Evolutionary conservation across 1,140 invertebrate species (phyloP).

Genomic region (Penaeus chinensis): DNA sequence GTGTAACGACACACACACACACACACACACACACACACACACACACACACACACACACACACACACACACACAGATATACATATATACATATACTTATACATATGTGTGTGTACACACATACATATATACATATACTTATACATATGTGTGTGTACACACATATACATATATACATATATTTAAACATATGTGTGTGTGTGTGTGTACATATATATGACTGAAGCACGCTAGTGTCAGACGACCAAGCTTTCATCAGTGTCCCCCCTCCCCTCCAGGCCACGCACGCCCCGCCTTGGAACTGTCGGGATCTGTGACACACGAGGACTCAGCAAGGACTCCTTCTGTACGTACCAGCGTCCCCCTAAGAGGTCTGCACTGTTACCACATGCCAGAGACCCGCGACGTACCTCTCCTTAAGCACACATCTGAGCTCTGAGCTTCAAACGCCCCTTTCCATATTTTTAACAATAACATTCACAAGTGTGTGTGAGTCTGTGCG

Average conservation of each 20-base stretch:
- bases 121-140: no score
- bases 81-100: no score
- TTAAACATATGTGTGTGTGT: not conserved
- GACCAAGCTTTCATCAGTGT: not conserved
- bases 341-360: slow-evolving; percentile 14
- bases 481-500: no score
- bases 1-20: no score
- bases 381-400: slow-evolving; percentile 27
- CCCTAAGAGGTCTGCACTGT: slow-evolving; percentile 44
- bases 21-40: no score
- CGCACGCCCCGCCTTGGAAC: not conserved
- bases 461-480: no score
- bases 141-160: no score
- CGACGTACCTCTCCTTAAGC: not conserved
- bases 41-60: no score
- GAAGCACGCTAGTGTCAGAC: not conserved
- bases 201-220: not conserved
- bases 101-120: no score
- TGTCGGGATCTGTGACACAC: not conserved
- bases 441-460: no score
- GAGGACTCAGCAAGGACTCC: slow-evolving; percentile 25
- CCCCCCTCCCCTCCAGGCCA: not conserved
- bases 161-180: no score
- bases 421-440: not conserved
- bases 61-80: no score